Percentiles rank a stretch among this genome's conserved stretches.
Conservation (phyloP, 2,797 vertebrate genomes). For the Spizella passerina region DNA sequence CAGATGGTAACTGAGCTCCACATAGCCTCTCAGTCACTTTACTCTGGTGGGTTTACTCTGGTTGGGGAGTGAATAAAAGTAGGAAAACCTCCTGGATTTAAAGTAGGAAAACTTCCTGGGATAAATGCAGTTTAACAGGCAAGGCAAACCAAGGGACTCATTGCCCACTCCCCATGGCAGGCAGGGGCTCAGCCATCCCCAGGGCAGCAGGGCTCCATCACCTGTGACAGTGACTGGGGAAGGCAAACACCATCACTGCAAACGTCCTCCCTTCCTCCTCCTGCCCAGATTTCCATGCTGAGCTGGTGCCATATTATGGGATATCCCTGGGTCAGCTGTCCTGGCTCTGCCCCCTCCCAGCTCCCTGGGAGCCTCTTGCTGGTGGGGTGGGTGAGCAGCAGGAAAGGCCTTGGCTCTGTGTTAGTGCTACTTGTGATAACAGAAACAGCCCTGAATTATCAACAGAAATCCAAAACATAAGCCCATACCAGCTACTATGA, state of each 20-base stretch:
- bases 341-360: neutral
- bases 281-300: neutral
- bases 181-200: neutral
- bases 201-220: neutral
- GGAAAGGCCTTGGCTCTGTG: neutral
- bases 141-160: neutral
- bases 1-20: neutral
- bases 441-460: neutral
- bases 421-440: fast-evolving
- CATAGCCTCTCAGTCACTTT: neutral
- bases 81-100: fast-evolving
- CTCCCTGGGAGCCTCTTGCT: neutral
- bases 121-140: neutral
- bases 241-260: neutral
- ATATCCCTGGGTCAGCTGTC: neutral
- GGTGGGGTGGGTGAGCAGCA: neutral
- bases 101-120: neutral
- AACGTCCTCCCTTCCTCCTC: neutral
- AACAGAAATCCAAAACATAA: neutral
- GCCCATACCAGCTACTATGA: neutral
- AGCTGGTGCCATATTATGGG: neutral
- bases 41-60: too few species aligned
- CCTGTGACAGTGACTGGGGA: neutral
- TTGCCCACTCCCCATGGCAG: neutral
- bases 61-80: neutral